These are phyloP conservation scores for Oplegnathus fasciatus DNA, from an alignment of 2,113 vertebrate genomes.

Conservation along the genomic window DNA sequence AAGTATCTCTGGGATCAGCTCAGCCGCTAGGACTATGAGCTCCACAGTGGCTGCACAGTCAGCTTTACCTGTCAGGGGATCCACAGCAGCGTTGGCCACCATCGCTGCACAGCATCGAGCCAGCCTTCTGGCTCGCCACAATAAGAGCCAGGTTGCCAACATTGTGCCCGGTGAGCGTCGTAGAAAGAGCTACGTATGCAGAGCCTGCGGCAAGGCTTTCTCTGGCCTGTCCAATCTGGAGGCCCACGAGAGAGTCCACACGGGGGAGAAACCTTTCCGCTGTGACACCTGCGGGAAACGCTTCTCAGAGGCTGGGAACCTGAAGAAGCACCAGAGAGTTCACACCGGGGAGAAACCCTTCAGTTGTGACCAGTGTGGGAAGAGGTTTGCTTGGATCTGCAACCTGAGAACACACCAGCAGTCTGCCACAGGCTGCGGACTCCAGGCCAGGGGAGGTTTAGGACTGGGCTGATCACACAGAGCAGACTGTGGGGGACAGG, in stretches of 20 bases:
- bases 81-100: constrained; percentile 4
- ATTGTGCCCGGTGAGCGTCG: constrained; percentile 12
- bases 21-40: constrained; percentile 21
- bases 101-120: not conserved
- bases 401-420: constrained; percentile 83
- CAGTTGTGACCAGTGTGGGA: constrained; percentile 78
- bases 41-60: not conserved
- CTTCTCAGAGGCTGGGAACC: constrained; percentile 83
- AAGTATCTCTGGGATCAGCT: constrained; percentile 11
- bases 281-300: constrained; percentile 80
- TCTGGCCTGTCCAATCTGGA: constrained; percentile 79
- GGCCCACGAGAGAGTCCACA: constrained; percentile 82
- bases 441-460: not conserved
- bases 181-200: constrained; percentile 73
- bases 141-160: not conserved
- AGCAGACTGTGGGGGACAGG: not conserved
- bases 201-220: constrained; percentile 80
- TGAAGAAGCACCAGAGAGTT: constrained; percentile 84
- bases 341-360: constrained; percentile 85
- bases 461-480: constrained; percentile 21
- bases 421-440: constrained; percentile 71
- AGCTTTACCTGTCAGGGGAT: constrained; percentile 5
- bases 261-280: constrained; percentile 81
- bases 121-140: not conserved
- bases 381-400: constrained; percentile 82